Evolutionary conservation across 2,113 vertebrate species (phyloP).

Genomic region (Esox niger): DNA sequence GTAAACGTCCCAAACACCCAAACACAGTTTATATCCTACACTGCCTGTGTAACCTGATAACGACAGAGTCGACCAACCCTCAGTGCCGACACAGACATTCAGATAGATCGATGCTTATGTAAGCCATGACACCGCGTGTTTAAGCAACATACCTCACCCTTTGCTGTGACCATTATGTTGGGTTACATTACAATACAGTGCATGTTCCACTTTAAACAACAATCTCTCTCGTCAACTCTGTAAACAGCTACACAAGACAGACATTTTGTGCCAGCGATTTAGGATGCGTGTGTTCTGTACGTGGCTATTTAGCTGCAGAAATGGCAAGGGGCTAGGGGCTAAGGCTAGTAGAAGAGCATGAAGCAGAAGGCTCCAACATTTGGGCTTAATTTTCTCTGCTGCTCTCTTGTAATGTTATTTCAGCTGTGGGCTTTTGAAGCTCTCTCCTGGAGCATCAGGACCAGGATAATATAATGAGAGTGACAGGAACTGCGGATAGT

Average conservation of each 20-base stretch:
- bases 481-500: not conserved
- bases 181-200: not conserved
- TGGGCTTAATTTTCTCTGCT: conserved; percentile 1
- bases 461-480: conserved; percentile 15
- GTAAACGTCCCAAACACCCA: no score
- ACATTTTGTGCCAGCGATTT: not conserved
- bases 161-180: not conserved
- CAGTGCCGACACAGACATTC: not conserved
- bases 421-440: conserved; percentile 14
- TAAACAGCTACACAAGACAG: not conserved
- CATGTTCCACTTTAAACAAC: not conserved
- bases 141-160: not conserved
- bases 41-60: conserved; percentile 1
- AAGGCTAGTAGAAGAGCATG: not conserved
- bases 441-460: conserved; percentile 6
- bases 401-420: conserved; percentile 7
- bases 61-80: not conserved
- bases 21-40: not conserved
- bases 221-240: not conserved
- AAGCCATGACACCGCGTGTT: not conserved
- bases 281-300: not conserved
- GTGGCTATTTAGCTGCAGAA: not conserved
- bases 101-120: conserved; percentile 5
- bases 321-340: not conserved
- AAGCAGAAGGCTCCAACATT: not conserved